Evolutionary conservation across 2,888 invertebrate genomes (phyloP), one percentile per base, ranked within the genome.

Genomic region (Drosophila emarginata): DNA sequence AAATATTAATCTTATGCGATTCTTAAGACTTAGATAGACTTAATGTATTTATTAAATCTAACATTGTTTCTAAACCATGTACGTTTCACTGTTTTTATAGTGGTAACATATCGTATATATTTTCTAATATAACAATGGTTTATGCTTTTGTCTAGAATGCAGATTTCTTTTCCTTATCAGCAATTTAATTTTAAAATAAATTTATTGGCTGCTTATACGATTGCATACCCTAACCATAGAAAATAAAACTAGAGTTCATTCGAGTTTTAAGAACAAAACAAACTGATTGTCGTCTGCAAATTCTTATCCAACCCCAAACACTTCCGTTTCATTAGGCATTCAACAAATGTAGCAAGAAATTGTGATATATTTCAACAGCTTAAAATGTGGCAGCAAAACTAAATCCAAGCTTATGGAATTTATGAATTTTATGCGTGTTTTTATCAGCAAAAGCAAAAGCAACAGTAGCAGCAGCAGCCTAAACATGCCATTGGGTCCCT

Each of bases 351-450:
- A 36, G 60, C 63, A 51, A 50, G 26, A 51, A 72, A 71, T 72
- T 69, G 59, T 61, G 56, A 69, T 61, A 79, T 74, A 81, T 79
- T 79, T 85, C 77, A 71, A 67, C 74, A 79, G 75, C 86, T 87
- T 82, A 63, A 72, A 72, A 53, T 28, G 54, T 56, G 62, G 40
- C 59, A 54, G 28, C 26, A 66, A 57, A 72, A 61, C 73, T 61
- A 69, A 78, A 76, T 69, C 65, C 70, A 52, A 67, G 40, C 45
- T 45, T 39, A 68, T 73, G 23, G 80, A 87, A 87, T 81, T 85
- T 85, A 87, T 87, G 87, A 81, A 81, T 82, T 82, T 77, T 37
- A 77, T 82, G 86, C 87, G 86, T 87, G 83, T 68, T 87, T 82
- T 87, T 82, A 82, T 82, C 81, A 85, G 86, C 62, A 74, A 63